Conservation (phyloP, 1,140 invertebrate species). For the Druon quercuslanigerum region DNA sequence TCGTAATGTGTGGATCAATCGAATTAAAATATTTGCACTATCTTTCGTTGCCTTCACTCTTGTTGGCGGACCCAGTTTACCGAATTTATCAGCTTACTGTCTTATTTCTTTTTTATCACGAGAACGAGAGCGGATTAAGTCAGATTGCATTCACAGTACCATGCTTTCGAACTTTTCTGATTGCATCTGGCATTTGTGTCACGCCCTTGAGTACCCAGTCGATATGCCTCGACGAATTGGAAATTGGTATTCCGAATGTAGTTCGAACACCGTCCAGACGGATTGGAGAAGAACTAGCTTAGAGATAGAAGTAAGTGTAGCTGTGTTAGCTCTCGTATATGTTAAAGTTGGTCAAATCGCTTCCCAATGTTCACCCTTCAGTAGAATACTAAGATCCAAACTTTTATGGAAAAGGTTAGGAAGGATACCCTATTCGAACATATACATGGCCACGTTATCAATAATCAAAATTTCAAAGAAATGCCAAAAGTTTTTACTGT, state of each 20-base stretch:
- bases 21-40: no score
- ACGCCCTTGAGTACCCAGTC: conserved; percentile 74
- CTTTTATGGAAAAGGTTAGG: conserved; percentile 2
- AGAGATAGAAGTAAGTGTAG: conserved; percentile 45
- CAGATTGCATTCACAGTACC: conserved; percentile 62
- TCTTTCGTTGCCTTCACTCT: no score
- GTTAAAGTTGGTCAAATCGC: conserved; percentile 73
- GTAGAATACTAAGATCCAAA: conserved; percentile 52
- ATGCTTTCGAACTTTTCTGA: conserved; percentile 61
- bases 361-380: conserved; percentile 61
- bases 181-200: conserved; percentile 77
- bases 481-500: no score
- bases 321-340: conserved; percentile 54
- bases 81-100: not conserved
- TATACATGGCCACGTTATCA: no score
- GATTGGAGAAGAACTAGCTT: conserved; percentile 71
- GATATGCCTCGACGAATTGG: conserved; percentile 74
- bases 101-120: conserved; percentile 40
- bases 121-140: conserved; percentile 59
- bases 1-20: no score
- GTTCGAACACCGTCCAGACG: conserved; percentile 67
- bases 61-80: no score
- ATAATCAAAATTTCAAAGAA: no score
- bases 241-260: conserved; percentile 72
- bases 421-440: not conserved